Evolutionary conservation across 2,888 invertebrate genomes (phyloP), one percentile per base, ranked within the genome.

Genomic region (Calameuta filiformis): DNA sequence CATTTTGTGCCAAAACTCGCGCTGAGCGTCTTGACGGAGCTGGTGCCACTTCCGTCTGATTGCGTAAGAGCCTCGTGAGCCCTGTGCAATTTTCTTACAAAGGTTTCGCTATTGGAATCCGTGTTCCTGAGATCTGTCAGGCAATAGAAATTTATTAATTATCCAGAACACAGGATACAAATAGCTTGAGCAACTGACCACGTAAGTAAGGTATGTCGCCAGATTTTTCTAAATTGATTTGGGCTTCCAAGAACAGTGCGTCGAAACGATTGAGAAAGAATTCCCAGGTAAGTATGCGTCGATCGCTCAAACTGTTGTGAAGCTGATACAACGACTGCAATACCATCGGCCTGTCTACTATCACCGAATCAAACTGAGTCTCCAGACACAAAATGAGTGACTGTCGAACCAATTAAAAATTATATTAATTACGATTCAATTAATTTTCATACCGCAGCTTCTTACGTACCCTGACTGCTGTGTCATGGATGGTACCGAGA

Each of bases 251-350:
- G 87, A 98, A 97, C 6, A 99, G 92, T 0, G 98, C 96, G 90
- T 99, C 99, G 90, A 99, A 99, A 77, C 98, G 94, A 90, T 98
- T 97, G 35, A 99, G 94, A 92, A 99, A 99, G 93, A 99, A 99
- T 83, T 99, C 98, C 99, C 99, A 99, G 0, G 96, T 95, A 30
- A 99, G 93, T 79, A 99, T 97, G 87, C 95, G 95, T 73, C 98
- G 94, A 91, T 98, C 97, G 85, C 96, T 96, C 40, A 99, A 94
- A 3, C 97, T 96, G 90, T 98, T 98, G 90, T 98, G 97, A 11
- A 99, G 94, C 90, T 99, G 97, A 91, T 98, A 98, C 77, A 99
- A 94, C 2, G 98, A 97, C 91, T 99, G 98, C 69, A 99, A 94
- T 40, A 99, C 97, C 94, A 99, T 97, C 0, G 99, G 98, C 69